phyloP scores from a whole-genome alignment of 2,797 vertebrate genomes.

The Astyanax mexicanus region DNA sequence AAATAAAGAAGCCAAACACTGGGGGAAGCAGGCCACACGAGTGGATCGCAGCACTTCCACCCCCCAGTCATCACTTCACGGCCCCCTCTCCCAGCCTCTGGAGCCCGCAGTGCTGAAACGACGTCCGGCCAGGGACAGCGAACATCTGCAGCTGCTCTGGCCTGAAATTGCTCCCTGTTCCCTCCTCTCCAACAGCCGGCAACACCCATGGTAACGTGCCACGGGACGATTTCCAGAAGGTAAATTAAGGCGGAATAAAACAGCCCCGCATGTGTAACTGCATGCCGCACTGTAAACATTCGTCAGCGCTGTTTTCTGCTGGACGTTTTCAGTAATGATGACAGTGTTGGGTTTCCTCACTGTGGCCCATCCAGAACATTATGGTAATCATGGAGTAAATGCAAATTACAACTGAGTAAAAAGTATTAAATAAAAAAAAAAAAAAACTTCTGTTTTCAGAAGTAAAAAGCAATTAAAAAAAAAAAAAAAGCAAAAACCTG shows the following conservation, averaged over 20 bases:
- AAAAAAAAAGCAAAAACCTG: too few species aligned
- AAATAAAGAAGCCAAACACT: not conserved
- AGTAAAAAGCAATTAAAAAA: too few species aligned
- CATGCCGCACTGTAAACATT: constrained; percentile 26
- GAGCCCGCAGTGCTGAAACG: constrained; percentile 38
- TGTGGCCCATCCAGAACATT: constrained; percentile 59
- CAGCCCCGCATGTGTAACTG: constrained; percentile 73
- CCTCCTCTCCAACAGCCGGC: constrained; percentile 59
- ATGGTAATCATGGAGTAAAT: constrained; percentile 59
- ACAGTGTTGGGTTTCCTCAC: constrained; percentile 65
- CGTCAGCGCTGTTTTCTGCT: not conserved
- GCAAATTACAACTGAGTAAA: too few species aligned
- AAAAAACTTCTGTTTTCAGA: too few species aligned
- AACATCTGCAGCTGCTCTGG: constrained; percentile 65
- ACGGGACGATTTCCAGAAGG: constrained; percentile 78
- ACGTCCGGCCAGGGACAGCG: constrained; percentile 49
- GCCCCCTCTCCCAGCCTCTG: constrained; percentile 39
- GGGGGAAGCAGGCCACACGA: constrained; percentile 20
- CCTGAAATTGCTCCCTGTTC: constrained; percentile 66
- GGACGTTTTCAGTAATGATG: constrained; percentile 49
- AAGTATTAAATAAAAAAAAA: too few species aligned
- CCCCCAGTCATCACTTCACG: not conserved
- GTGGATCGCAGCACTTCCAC: constrained; percentile 2
- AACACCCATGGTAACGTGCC: constrained; percentile 74
- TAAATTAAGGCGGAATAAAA: constrained; percentile 70